Percentiles rank a stretch among this genome's conserved stretches.
phyloP scores from a whole-genome alignment of 2,888 invertebrate genomes.

The Limulus polyphemus region DNA sequence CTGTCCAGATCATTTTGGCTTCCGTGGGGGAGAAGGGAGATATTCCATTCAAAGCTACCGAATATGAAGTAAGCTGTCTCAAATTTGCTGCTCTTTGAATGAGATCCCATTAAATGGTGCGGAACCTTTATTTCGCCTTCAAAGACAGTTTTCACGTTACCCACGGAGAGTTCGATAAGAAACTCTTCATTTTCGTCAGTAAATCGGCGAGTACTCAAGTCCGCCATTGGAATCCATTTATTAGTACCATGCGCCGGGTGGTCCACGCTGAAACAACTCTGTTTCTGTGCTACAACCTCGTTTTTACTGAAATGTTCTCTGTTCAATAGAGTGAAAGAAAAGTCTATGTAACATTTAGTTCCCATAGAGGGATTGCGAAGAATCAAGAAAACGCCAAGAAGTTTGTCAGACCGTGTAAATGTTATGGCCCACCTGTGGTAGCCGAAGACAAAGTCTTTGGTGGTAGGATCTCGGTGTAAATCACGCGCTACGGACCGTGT shows the following conservation, averaged over 20 bases:
- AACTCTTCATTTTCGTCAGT: slow-evolving; percentile 68
- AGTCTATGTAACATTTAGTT: slow-evolving; percentile 56
- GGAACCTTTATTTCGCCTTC: slow-evolving; percentile 52
- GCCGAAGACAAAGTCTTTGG: slow-evolving; percentile 67
- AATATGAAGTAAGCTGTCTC: slow-evolving; percentile 61
- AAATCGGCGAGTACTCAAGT: slow-evolving; percentile 56
- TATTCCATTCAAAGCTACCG: slow-evolving; percentile 69
- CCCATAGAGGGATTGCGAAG: slow-evolving; percentile 62
- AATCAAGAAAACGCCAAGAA: slow-evolving; percentile 61
- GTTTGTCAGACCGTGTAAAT: slow-evolving; percentile 60
- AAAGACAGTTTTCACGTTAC: slow-evolving; percentile 59
- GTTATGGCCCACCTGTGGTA: slow-evolving; percentile 71
- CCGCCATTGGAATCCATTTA: slow-evolving; percentile 56
- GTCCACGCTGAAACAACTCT: slow-evolving; percentile 46
- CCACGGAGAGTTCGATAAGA: slow-evolving; percentile 62
- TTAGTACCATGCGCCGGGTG: slow-evolving; percentile 59
- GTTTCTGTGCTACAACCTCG: slow-evolving; percentile 58
- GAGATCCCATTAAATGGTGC: slow-evolving; percentile 19
- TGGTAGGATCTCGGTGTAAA: slow-evolving; percentile 63
- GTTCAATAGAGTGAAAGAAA: slow-evolving; percentile 63
- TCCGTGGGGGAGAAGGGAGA: slow-evolving; percentile 31
- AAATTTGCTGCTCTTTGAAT: slow-evolving; percentile 32
- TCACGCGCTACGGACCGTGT: slow-evolving; percentile 63
- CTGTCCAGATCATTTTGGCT: background rate
- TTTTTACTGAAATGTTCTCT: slow-evolving; percentile 70